These are phyloP conservation scores for Zenarchopterus dispar DNA, from an alignment of 2,797 vertebrate genomes.

Conservation along the genomic window DNA sequence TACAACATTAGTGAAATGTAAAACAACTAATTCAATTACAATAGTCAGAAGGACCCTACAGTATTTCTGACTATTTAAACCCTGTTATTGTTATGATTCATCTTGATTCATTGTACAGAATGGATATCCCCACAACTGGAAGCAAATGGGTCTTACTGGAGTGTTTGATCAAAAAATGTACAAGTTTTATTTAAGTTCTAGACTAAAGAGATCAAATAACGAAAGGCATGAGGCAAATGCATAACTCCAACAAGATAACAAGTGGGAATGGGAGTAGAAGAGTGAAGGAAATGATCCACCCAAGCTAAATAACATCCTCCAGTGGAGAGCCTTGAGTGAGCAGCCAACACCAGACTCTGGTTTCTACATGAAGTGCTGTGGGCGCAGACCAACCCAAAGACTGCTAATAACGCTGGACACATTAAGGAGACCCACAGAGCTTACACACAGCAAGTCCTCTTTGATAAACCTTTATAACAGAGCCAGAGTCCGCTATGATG, in stretches of 20 bases:
- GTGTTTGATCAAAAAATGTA: no score
- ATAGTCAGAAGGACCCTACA: no score
- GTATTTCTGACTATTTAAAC: no score
- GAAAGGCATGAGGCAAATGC: slow-evolving; percentile 10
- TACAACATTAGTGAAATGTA: no score
- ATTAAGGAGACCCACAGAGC: slow-evolving; percentile 33
- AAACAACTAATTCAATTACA: no score
- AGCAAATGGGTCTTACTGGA: slow-evolving; percentile 19
- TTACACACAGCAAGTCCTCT: slow-evolving; percentile 24
- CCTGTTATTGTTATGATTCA: not conserved
- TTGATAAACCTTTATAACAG: slow-evolving; percentile 50
- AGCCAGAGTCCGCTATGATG: slow-evolving; percentile 13
- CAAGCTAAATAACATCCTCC: slow-evolving; percentile 67
- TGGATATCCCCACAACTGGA: slow-evolving; percentile 1
- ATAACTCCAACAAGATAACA: not conserved
- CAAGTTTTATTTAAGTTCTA: not conserved
- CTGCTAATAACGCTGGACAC: slow-evolving; percentile 18
- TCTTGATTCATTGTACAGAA: slow-evolving; percentile 27
- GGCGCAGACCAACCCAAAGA: slow-evolving; percentile 56
- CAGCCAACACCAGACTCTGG: slow-evolving; percentile 41
- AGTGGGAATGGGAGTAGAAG: slow-evolving; percentile 7
- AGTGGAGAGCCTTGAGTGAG: slow-evolving; percentile 54
- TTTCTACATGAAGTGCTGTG: slow-evolving; percentile 57
- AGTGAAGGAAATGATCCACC: slow-evolving; percentile 20
- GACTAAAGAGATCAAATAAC: slow-evolving; percentile 14